Base-by-base conservation (phyloP, 1,140 invertebrate genomes). In the Drosophila kanapiae region DNA sequence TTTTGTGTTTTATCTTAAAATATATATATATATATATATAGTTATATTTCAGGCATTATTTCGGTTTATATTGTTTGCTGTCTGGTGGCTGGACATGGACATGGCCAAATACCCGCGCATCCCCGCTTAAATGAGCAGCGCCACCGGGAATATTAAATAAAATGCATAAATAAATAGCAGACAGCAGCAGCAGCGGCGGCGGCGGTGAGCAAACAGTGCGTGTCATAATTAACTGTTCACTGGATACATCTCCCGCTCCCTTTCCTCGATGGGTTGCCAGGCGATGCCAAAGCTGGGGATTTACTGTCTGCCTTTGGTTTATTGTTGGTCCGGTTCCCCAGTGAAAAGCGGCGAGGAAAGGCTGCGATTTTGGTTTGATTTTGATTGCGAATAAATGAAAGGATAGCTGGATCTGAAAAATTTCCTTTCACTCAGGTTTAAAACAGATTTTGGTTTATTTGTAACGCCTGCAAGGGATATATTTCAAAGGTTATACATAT, bases 201-300 rank as follows among this genome's bases (percentile, higher is more conserved):
- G 51, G 51, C 33, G 29, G 49, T 11, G 18, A 38, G 53, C 33
- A 75, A 76, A 76, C 72, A 76, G 61, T 58, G 53, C 72, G 74
- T 76, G 74, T 65, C 61, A 65, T 76, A 76, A 76, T 76, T 76
- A 76, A 64, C 40, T 75, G 68, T 27, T 53, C 51, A 16, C 35
- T 18, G 29, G 14, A 6, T 6, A 18, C 29, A n/a, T 13, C 57
- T 11, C 43, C 31, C 14, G 33, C 27, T 14, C 51, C 0, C 49
- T 13, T n/a, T n/a, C 2, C 27, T 6, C 16, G 8, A 18, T 18
- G 62, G 29, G 14, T 69, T 68, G 65, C 35, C 64, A 49, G 64
- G 54, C 43, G 35, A 67, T 67, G 33, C 9, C 35, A 37, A 65
- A 47, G 54, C 64, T 7, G 56, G 14, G 45, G 16, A 40, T 68